A percentile compares a stretch with the other conserved stretches of the same genome.
phyloP scores from a whole-genome alignment of 2,888 invertebrate species.

The Xanthorhoe spadicearia region DNA sequence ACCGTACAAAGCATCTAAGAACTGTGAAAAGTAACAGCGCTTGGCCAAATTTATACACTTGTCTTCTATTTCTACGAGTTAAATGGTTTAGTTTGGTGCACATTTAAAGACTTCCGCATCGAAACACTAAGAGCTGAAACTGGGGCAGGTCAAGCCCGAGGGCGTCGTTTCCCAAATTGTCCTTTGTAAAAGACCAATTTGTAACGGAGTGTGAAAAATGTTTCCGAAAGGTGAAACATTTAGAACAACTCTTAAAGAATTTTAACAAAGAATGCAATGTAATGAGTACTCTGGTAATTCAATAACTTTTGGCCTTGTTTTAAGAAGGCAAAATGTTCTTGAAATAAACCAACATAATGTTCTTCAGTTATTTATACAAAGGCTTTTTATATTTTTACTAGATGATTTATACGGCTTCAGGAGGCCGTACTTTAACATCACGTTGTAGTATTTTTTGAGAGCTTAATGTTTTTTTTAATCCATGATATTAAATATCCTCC shows the following conservation, averaged over 20 bases:
- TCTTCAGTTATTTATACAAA: neutral
- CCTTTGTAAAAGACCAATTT: conserved; percentile 35
- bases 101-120: conserved; percentile 29
- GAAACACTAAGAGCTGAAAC: conserved; percentile 27
- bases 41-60: neutral
- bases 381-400: too few relatives aligned
- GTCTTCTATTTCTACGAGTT: neutral
- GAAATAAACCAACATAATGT: neutral
- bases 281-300: conserved; percentile 19
- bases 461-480: too few relatives aligned
- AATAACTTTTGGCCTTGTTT: neutral
- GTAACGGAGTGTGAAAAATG: conserved; percentile 37
- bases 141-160: conserved; percentile 25
- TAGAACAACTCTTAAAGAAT: conserved; percentile 14
- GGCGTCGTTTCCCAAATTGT: conserved; percentile 34
- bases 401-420: too few relatives aligned
- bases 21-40: too few relatives aligned
- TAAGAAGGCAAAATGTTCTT: neutral
- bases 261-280: conserved; percentile 25
- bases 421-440: too few relatives aligned
- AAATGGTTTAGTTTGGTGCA: conserved; percentile 18
- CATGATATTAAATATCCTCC: too few relatives aligned
- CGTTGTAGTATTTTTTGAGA: too few relatives aligned
- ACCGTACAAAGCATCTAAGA: too few relatives aligned
- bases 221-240: conserved; percentile 27